Percentiles rank a stretch among this genome's conserved stretches.
Conservation (phyloP, 2,113 vertebrate species). For the Cisticola juncidis region DNA sequence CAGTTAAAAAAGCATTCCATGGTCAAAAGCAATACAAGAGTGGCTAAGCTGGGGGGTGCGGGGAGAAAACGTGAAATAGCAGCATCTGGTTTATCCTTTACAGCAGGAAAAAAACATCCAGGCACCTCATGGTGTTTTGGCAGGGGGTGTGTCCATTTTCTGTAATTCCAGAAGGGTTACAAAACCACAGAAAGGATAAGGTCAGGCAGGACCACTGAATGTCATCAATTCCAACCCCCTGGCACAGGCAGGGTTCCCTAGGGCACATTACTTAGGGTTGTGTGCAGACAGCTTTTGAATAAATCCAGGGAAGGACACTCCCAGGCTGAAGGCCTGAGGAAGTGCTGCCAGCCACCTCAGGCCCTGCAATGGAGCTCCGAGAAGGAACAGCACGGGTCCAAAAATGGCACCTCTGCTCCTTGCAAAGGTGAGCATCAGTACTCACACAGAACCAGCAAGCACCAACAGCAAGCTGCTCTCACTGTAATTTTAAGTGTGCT, state of each 20-base stretch:
- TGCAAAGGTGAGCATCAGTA: neutral
- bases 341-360: neutral
- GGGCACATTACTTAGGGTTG: neutral
- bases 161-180: neutral
- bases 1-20: neutral
- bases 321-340: neutral
- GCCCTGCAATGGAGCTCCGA: fast-evolving
- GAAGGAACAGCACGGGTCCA: fast-evolving
- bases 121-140: neutral
- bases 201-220: neutral
- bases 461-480: neutral
- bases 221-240: neutral
- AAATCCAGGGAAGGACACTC: neutral
- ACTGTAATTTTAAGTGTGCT: neutral
- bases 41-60: neutral
- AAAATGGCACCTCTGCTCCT: neutral
- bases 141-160: neutral
- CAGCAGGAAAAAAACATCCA: neutral
- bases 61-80: neutral
- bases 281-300: neutral
- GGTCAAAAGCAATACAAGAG: neutral
- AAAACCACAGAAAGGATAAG: neutral
- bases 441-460: fast-evolving
- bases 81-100: neutral
- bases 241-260: neutral